phyloP scores from a whole-genome alignment of 2,113 vertebrate genomes.

The Corapipo altera region DNA sequence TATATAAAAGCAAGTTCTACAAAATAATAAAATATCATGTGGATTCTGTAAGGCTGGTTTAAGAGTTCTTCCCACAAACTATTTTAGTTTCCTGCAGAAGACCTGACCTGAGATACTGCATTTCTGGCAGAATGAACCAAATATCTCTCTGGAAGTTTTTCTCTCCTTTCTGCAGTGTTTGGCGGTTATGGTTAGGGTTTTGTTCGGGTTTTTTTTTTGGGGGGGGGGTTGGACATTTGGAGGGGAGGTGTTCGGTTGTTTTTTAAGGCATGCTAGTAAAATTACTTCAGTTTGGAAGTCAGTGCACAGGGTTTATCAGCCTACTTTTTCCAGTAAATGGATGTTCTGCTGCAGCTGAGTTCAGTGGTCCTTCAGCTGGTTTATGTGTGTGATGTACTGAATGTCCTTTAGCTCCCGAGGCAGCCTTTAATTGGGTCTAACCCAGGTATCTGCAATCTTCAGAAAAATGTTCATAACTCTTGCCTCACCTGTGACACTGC shows the following conservation, averaged over 20 bases:
- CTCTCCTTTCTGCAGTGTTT: neutral
- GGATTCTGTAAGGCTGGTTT: neutral
- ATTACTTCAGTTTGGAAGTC: neutral
- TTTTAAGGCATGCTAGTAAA: neutral
- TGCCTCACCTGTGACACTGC: neutral
- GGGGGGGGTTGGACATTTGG: neutral
- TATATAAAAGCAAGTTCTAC: conserved; percentile 10
- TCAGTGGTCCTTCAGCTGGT: neutral
- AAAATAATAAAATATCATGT: neutral
- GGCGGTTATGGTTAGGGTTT: neutral
- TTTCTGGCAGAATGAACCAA: neutral
- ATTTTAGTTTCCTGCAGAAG: neutral
- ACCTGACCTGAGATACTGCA: neutral
- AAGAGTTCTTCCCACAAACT: neutral
- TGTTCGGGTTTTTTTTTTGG: fast-evolving
- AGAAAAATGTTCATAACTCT: neutral
- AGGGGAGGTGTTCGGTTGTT: neutral
- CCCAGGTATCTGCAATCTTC: neutral
- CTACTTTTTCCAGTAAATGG: neutral
- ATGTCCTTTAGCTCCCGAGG: neutral
- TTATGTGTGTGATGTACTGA: neutral
- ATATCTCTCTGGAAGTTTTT: neutral
- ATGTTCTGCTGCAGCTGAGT: neutral
- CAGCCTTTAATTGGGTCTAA: neutral
- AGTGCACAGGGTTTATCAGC: neutral